Evolutionary conservation across 2,888 invertebrate genomes (phyloP), one percentile per base, ranked within the genome.

Genomic region (Archaeoteleia sp.): DNA sequence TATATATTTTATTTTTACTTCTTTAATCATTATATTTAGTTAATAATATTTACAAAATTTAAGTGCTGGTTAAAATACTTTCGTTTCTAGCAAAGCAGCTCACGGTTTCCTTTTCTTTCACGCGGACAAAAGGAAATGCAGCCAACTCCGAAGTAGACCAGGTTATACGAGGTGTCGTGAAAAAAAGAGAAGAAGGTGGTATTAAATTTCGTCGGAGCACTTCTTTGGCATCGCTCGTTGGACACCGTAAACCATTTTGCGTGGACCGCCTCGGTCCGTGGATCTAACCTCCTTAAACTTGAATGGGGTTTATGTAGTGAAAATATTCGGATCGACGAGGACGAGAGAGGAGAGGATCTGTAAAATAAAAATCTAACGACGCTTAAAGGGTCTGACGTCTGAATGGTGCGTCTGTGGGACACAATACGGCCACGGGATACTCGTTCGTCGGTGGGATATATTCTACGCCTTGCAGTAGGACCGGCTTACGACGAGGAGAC

Each of bases 321-420:
- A 71, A 71, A 74, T 71, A 74, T 74, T 74, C 67, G 65, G 66
- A 61, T 61, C 61, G 53, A 37, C 15, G 29, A 15, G 53, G 62
- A 61, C 30, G 37, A 49, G 55, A 35, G 46, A n/a, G n/a, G n/a
- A n/a, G 27, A 25, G 13, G 61, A 49, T 49, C 46, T 70, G 49
- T 63, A 70, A 72, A 75, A 75, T 77, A 76, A 75, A 78, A 77
- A 72, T 75, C 75, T 70, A 74, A 72, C 73, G 69, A 70, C 65
- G 60, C 48, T 71, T 61, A 72, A 71, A 72, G 67, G 71, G 66
- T 66, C 73, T 71, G 70, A 70, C 60, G 58, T 71, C 67, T 72
- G 70, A 72, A 72, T 72, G 62, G 61, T 12, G 10, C 17, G 30
- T 23, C 32, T 35, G 43, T 14, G 42, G 23, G 30, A 49, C 62